A percentile compares a stretch with the other conserved stretches of the same genome.
phyloP scores from a whole-genome alignment of 2,888 invertebrate genomes.

The Vanessa cardui region DNA sequence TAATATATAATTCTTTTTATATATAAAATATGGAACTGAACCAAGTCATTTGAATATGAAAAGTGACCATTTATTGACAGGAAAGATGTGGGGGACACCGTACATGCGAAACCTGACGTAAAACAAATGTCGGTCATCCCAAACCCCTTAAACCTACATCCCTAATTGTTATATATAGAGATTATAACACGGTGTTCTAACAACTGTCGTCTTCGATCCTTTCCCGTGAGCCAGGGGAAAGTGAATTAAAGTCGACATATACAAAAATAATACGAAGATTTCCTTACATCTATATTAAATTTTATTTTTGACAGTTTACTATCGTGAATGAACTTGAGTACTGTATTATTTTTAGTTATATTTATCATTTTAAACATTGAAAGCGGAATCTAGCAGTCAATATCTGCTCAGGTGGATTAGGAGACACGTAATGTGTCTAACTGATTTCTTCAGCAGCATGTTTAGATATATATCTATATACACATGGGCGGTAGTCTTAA shows the following conservation, averaged over 20 bases:
- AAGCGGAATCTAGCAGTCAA: constrained; percentile 20
- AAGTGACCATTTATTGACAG: constrained; percentile 41
- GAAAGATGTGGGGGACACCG: constrained; percentile 40
- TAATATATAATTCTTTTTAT: constrained; percentile 39
- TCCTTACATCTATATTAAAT: constrained; percentile 35
- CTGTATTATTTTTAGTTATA: constrained; percentile 1
- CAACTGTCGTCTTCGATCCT: constrained; percentile 49
- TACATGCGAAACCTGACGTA: constrained; percentile 36
- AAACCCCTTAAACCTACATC: constrained; percentile 43
- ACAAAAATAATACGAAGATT: constrained; percentile 59
- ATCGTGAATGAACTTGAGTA: constrained; percentile 11
- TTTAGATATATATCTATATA: neutral
- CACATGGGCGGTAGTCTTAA: neutral
- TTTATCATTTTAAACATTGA: constrained; percentile 24
- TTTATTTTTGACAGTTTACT: constrained; percentile 25
- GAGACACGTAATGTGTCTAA: neutral
- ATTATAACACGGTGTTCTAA: constrained; percentile 47
- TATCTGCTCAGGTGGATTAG: neutral
- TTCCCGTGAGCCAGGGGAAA: constrained; percentile 62
- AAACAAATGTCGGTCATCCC: constrained; percentile 47
- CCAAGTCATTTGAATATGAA: constrained; percentile 17
- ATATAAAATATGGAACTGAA: constrained; percentile 26
- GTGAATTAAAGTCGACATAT: constrained; percentile 51
- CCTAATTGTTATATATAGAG: constrained; percentile 22
- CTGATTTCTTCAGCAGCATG: neutral